These are phyloP conservation scores for Chrysolina haemoptera DNA, from an alignment of 2,888 invertebrate genomes.

Conservation along the genomic window DNA sequence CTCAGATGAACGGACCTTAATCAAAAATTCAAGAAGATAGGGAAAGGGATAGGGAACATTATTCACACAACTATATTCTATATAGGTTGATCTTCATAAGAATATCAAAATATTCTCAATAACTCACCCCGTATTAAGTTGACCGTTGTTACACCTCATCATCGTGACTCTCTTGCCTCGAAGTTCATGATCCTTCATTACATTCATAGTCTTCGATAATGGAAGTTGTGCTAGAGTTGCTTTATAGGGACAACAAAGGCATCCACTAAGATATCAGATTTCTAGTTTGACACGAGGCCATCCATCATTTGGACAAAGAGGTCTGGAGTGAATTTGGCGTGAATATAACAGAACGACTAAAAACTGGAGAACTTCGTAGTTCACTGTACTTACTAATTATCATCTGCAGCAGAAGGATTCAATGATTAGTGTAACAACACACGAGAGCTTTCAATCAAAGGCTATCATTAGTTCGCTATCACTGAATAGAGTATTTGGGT, in stretches of 20 bases:
- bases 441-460: too few relatives aligned
- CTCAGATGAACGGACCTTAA: too few relatives aligned
- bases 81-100: too few relatives aligned
- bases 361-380: not conserved
- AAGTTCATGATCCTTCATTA: not conserved
- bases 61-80: too few relatives aligned
- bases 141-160: not conserved
- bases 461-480: too few relatives aligned
- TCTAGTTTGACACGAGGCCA: not conserved
- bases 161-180: not conserved
- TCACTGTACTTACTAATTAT: not conserved
- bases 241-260: not conserved
- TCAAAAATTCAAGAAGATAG: too few relatives aligned
- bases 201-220: not conserved
- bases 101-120: too few relatives aligned
- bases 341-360: not conserved
- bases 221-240: not conserved
- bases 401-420: not conserved
- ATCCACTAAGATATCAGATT: not conserved
- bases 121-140: not conserved
- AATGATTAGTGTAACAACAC: too few relatives aligned
- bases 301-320: conserved; percentile 3
- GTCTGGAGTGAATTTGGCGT: not conserved
- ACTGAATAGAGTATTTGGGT: too few relatives aligned
- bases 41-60: too few relatives aligned